Base-by-base conservation (phyloP, 2,888 invertebrate genomes). In the Pseudococcus jackbeardsleyi region DNA sequence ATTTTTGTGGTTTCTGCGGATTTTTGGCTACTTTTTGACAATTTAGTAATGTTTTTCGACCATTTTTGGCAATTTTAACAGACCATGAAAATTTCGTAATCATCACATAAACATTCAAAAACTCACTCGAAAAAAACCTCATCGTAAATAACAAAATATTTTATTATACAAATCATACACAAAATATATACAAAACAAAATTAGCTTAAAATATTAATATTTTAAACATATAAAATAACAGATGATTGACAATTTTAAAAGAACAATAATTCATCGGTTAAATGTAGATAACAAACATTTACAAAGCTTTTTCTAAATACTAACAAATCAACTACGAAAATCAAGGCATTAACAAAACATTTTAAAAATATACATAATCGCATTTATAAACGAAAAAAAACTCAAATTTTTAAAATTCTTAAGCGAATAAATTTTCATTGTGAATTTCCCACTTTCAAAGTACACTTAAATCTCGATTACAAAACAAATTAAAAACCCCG, bases 151-250 rank as follows among this genome's bases (percentile, higher is more conserved):
- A 88, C 88, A 88, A 88, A 88, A 79, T 88, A 88, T 88, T 88
- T 88, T 88, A 88, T 88, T 54, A 88, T 88, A 88, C 88, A 88
- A 88, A 88, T 88, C 88, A 88, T 88, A 88, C 88, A 88, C 88
- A 88, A 88, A 88, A 79, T 88, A 88, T 88, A 54, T 88, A 88
- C 88, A 88, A 88, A 88, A 88, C 88, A 88, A 88, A 88, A 72
- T 88, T 79, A 50, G 12, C 88, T 82, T 88, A 88, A 46, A 82
- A 88, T 79, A 48, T 33, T 85, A 77, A 87, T 87, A 88, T 79
- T 88, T 72, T 82, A 79, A 88, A 88, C 88, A 88, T 88, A 77
- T 88, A 88, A 88, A 88, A 88, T 88, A 88, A 88, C 88, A 88
- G 82, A 88, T 88, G 88, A 88, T 88, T 88, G 88, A 88, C 77